Evolutionary conservation across 2,888 invertebrate species (phyloP).

Genomic region (Agrotis puta): DNA sequence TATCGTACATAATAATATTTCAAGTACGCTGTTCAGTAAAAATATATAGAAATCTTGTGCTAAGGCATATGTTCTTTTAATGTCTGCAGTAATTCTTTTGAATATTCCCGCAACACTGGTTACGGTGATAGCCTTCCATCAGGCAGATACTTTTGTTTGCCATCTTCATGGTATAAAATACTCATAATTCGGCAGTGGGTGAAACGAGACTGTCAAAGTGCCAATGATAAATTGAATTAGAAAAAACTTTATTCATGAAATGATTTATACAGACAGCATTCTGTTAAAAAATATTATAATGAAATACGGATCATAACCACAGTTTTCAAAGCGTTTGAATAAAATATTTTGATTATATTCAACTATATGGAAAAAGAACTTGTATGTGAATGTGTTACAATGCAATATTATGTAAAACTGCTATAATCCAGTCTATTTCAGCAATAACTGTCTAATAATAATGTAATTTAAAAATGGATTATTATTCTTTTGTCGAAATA

Average conservation of each 20-base stretch:
- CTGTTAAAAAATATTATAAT: slow-evolving; percentile 16
- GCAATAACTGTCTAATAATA: slow-evolving; percentile 58
- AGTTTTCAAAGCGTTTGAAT: slow-evolving; percentile 28
- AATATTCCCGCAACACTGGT: too few relatives aligned
- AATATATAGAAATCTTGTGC: too few relatives aligned
- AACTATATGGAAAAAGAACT: slow-evolving; percentile 31
- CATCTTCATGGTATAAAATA: too few relatives aligned
- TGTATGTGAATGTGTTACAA: slow-evolving; percentile 31
- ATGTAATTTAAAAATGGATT: slow-evolving; percentile 61
- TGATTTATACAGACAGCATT: slow-evolving; percentile 1
- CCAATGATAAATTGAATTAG: too few relatives aligned
- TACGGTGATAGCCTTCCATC: too few relatives aligned
- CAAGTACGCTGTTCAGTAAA: too few relatives aligned
- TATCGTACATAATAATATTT: too few relatives aligned
- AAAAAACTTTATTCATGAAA: not conserved
- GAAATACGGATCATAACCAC: slow-evolving; percentile 24
- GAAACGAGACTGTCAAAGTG: too few relatives aligned
- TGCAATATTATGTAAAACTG: slow-evolving; percentile 33
- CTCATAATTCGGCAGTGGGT: too few relatives aligned
- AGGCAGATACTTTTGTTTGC: too few relatives aligned
- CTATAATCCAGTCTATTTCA: slow-evolving; percentile 42
- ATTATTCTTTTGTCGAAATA: slow-evolving; percentile 45
- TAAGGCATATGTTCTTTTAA: too few relatives aligned
- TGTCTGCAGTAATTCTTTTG: too few relatives aligned
- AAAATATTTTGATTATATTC: slow-evolving; percentile 35